These are phyloP conservation scores for Drosophila virilis DNA, from an alignment of 1,140 invertebrate species.

Conservation along the genomic window DNA sequence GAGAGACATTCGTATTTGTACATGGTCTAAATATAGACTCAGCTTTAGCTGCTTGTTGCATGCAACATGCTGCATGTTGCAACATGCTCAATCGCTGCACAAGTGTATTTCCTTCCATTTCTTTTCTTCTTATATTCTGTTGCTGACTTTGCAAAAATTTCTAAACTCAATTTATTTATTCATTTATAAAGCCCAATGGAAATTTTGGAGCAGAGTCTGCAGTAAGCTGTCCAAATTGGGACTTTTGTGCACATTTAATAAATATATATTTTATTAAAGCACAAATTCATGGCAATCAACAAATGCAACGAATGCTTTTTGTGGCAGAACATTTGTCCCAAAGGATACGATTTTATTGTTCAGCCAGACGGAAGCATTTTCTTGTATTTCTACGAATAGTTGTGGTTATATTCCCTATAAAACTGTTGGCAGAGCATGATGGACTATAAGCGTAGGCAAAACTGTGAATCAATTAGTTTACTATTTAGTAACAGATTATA, in stretches of 20 bases:
- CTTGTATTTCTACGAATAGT: background rate
- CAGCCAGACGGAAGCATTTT: slow-evolving; percentile 3
- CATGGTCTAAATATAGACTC: slow-evolving; percentile 2
- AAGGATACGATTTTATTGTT: background rate
- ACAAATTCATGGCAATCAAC: background rate
- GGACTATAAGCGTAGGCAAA: background rate
- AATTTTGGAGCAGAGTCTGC: background rate
- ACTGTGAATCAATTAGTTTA: too few relatives aligned
- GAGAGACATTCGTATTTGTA: background rate
- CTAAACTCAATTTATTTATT: too few relatives aligned
- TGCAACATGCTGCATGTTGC: slow-evolving; percentile 3
- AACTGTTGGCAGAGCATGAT: background rate
- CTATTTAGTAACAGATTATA: too few relatives aligned
- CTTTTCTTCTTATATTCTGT: background rate
- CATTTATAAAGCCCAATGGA: background rate
- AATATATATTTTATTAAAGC: background rate
- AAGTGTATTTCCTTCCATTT: background rate
- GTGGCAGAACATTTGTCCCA: background rate
- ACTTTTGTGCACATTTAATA: background rate
- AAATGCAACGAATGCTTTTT: background rate
- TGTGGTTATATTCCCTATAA: background rate
- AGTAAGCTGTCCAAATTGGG: background rate
- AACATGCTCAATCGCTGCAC: background rate
- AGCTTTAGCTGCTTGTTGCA: slow-evolving; percentile 15
- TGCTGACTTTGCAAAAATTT: slow-evolving; percentile 1